Evolutionary conservation across 2,113 vertebrate species (phyloP).

Genomic region (pig (Sus scrofa)): DNA sequence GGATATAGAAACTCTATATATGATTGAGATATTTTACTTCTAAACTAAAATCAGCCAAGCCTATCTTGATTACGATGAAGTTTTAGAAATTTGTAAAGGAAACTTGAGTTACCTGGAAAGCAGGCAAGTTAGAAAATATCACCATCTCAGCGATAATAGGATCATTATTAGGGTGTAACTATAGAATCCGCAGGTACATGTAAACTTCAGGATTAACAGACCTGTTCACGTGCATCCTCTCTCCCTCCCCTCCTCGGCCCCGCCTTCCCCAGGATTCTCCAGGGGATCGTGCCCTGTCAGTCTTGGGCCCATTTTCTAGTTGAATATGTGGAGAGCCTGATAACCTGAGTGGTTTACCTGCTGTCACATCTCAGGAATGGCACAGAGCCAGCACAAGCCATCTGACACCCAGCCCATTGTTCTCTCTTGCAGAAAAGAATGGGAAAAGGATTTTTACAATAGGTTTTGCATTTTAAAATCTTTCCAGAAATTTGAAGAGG

Average conservation of each 20-base stretch:
- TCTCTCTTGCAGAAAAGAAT: background rate
- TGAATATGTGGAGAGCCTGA: background rate
- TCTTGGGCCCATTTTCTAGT: background rate
- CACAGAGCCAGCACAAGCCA: background rate
- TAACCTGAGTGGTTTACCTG: accelerated
- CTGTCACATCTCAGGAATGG: background rate
- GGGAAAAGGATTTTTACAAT: background rate
- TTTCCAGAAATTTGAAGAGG: background rate
- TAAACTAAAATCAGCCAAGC: background rate
- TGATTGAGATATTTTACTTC: background rate
- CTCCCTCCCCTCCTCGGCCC: background rate
- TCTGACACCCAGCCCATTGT: accelerated
- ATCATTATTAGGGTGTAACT: accelerated
- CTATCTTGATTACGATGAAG: background rate
- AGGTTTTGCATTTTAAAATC: background rate
- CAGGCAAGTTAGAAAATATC: background rate
- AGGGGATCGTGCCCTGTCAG: accelerated
- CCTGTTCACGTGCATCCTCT: accelerated
- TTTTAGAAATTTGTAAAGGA: background rate
- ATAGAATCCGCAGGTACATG: background rate
- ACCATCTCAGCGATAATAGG: accelerated
- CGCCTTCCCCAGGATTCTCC: no score
- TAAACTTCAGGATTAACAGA: accelerated
- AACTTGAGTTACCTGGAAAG: background rate
- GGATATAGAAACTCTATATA: accelerated